Evolutionary conservation across 1,140 invertebrate species (phyloP).

Genomic region (Heliconius hewitsoni): DNA sequence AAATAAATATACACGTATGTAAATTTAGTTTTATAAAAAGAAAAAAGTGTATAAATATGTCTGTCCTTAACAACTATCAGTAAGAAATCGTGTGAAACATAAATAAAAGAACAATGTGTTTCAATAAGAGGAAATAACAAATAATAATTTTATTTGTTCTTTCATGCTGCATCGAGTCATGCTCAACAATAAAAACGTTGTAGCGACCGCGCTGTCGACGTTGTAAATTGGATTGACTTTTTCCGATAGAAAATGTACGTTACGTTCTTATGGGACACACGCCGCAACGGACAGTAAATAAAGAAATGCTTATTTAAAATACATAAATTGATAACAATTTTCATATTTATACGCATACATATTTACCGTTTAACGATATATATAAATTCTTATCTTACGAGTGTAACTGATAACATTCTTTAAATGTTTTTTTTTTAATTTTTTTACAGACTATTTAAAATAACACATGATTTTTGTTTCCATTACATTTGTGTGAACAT

Average conservation of each 20-base stretch:
- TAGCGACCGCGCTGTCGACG: conserved; percentile 52
- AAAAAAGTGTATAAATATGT: background rate
- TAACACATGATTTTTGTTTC: background rate
- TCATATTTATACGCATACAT: background rate
- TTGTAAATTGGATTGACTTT: conserved; percentile 62
- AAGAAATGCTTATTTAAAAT: background rate
- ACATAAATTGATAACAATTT: background rate
- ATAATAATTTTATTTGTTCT: conserved; percentile 38
- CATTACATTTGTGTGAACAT: background rate
- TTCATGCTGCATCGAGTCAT: conserved; percentile 39
- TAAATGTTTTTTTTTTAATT: no score
- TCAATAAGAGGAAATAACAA: conserved; percentile 18
- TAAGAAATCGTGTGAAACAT: conserved; percentile 1
- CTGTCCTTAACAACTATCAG: background rate
- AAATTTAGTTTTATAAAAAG: no score
- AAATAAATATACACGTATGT: no score
- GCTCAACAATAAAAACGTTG: conserved; percentile 55
- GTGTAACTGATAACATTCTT: no score
- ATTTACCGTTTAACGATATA: no score
- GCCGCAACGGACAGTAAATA: conserved; percentile 13
- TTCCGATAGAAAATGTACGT: conserved; percentile 48
- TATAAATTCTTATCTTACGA: no score
- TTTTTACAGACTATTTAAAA: background rate
- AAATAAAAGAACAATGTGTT: conserved; percentile 5
- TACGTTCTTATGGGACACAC: conserved; percentile 44